A percentile compares a stretch with the other conserved stretches of the same genome.
phyloP scores from a whole-genome alignment of 2,113 vertebrate species.

The Platanista minor region DNA sequence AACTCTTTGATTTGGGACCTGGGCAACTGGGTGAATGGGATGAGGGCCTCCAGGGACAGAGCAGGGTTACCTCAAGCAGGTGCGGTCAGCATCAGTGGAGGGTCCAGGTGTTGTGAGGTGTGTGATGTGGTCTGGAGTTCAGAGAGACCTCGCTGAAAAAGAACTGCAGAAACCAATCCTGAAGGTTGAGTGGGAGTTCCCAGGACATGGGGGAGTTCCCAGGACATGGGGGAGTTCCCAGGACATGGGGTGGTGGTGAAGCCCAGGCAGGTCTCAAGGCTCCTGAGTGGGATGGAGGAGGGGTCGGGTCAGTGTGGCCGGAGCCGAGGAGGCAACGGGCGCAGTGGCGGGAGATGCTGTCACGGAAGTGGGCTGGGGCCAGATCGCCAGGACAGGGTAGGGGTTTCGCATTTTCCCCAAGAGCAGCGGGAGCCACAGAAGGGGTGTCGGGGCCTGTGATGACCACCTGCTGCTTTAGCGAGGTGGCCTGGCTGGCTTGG shows the following conservation, averaged over 20 bases:
- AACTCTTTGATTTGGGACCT: not conserved
- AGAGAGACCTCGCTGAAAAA: not conserved
- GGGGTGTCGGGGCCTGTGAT: not conserved
- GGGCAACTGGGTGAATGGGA: not conserved
- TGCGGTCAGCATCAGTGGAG: fast-evolving
- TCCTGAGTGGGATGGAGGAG: not conserved
- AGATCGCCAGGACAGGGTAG: not conserved
- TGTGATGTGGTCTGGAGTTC: not conserved
- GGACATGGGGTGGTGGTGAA: not conserved
- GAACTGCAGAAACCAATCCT: not conserved
- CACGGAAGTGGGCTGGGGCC: fast-evolving
- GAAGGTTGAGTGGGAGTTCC: too few relatives aligned
- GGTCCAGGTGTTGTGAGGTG: not conserved
- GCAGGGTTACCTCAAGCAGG: not conserved
- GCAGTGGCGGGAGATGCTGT: not conserved
- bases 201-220: not conserved
- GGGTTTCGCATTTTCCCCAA: not conserved
- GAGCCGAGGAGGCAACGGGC: not conserved
- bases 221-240: not conserved
- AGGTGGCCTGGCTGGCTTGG: not conserved
- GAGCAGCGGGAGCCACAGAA: not conserved
- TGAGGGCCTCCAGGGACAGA: not conserved
- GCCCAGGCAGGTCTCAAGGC: not conserved
- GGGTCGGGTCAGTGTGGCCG: not conserved
- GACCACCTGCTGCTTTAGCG: not conserved